A percentile compares a stretch with the other conserved stretches of the same genome.
Evolutionary conservation across 2,797 vertebrate genomes (phyloP).

Genomic region (Diplodus puntazzo): DNA sequence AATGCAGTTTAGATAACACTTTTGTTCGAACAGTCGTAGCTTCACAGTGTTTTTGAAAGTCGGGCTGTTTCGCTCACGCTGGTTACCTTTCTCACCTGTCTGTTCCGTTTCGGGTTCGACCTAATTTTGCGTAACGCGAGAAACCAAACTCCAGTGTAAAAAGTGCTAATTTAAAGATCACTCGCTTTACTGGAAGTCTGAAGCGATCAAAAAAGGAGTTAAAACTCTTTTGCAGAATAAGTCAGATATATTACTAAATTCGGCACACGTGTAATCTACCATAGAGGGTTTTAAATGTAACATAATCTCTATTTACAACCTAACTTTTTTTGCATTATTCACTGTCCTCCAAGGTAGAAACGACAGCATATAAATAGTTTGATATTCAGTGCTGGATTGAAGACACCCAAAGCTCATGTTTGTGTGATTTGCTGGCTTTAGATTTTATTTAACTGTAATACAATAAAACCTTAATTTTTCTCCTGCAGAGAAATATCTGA

Average conservation of each 20-base stretch:
- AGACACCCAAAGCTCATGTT: background rate
- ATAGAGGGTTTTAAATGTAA: background rate
- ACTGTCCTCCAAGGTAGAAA: background rate
- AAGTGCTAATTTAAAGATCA: background rate
- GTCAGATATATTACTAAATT: background rate
- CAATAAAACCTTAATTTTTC: too few relatives aligned
- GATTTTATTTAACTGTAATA: background rate
- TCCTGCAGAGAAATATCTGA: too few relatives aligned
- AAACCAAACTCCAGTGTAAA: background rate
- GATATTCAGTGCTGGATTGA: background rate
- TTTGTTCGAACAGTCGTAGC: background rate
- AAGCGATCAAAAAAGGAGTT: fast-evolving
- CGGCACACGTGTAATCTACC: background rate
- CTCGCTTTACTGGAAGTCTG: fast-evolving
- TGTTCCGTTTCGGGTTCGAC: background rate
- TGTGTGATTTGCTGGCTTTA: background rate
- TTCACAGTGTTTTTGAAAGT: background rate
- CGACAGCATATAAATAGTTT: background rate
- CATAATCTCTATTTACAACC: background rate
- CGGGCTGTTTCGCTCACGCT: constrained; percentile 1
- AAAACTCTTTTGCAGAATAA: fast-evolving
- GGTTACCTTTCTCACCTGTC: constrained; percentile 63
- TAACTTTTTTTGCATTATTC: background rate
- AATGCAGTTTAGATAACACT: fast-evolving
- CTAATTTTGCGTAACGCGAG: background rate